These are phyloP conservation scores for Cavia aperea DNA, from an alignment of 2,113 vertebrate species.

Conservation along the genomic window DNA sequence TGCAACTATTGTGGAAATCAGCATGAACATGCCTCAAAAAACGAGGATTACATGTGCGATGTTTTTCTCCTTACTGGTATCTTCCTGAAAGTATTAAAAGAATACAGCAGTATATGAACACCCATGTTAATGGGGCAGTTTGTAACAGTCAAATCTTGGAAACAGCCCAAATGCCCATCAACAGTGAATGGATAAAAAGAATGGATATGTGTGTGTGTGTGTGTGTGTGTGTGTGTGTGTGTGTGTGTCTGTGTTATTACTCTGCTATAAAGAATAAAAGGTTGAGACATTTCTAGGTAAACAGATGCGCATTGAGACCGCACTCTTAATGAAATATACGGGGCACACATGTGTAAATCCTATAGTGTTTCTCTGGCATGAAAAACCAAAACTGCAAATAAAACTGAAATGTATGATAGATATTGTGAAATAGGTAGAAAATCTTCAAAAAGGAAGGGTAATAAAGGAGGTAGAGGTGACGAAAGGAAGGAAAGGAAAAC, in stretches of 20 bases:
- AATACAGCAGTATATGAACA: neutral
- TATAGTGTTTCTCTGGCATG: too few relatives aligned
- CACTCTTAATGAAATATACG: neutral
- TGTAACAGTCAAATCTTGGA: neutral
- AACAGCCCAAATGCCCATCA: neutral
- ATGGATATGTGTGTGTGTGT: too few relatives aligned
- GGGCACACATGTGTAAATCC: too few relatives aligned
- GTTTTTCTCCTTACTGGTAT: neutral
- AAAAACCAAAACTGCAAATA: neutral
- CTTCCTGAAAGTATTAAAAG: neutral
- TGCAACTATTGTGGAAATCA: neutral
- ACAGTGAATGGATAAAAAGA: neutral
- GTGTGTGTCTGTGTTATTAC: too few relatives aligned
- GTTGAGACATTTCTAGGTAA: neutral
- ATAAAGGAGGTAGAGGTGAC: neutral
- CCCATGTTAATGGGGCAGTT: neutral
- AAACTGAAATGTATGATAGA: neutral
- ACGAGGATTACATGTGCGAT: neutral
- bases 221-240: too few relatives aligned
- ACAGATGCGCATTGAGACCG: neutral
- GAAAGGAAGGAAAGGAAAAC: neutral
- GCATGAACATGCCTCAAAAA: neutral
- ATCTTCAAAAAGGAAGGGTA: neutral
- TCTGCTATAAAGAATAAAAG: neutral
- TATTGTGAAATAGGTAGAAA: neutral